A percentile compares a stretch with the other conserved stretches of the same genome.
phyloP scores from a whole-genome alignment of 2,113 vertebrate genomes.

The Corvus hawaiiensis region DNA sequence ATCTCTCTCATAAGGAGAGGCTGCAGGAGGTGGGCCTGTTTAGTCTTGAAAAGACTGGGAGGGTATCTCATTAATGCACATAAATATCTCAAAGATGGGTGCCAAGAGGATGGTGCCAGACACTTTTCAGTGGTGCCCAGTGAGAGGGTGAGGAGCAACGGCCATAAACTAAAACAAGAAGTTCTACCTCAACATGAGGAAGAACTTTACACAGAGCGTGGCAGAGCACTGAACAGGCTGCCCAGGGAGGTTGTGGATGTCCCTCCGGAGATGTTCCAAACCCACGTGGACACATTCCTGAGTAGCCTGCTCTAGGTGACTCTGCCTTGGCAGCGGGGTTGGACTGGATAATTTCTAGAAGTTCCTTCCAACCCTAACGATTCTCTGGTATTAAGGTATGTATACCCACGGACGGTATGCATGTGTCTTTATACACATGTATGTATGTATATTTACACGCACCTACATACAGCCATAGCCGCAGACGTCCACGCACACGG shows the following conservation, averaged over 20 bases:
- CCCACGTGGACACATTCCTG: background rate
- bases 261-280: background rate
- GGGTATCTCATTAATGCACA: background rate
- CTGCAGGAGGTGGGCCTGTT: background rate
- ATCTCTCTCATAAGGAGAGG: background rate
- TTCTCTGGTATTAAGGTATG: background rate
- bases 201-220: background rate
- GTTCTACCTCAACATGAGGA: background rate
- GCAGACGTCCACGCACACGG: fast-evolving
- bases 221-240: background rate
- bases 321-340: background rate
- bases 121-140: background rate
- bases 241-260: background rate
- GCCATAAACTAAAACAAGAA: background rate
- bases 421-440: background rate
- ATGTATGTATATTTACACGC: background rate
- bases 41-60: background rate
- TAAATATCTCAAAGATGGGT: background rate
- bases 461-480: background rate
- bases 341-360: background rate
- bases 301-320: background rate
- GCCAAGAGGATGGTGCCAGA: background rate
- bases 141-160: background rate
- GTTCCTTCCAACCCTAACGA: background rate
- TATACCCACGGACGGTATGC: fast-evolving